Evolutionary conservation across 92 coral and sea anemone species (phyloP).

Genomic region (Palythoa grandis): DNA sequence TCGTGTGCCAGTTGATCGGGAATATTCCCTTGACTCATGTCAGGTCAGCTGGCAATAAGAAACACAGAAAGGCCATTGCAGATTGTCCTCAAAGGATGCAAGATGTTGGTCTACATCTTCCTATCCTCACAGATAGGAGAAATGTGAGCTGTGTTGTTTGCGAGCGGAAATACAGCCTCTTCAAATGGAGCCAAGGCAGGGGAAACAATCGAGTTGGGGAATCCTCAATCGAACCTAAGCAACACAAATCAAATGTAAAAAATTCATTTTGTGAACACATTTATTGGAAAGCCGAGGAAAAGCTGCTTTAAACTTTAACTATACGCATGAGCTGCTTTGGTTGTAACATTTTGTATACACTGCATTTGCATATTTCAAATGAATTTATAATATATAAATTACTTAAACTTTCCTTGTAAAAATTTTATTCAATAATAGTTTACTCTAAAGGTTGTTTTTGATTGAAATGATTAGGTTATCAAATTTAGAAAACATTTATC

Average conservation of each 20-base stretch:
- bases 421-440: too few relatives aligned
- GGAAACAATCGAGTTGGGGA: background rate
- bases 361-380: too few relatives aligned
- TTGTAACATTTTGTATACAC: too few relatives aligned
- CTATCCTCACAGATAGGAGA: constrained; percentile 41
- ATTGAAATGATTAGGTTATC: too few relatives aligned
- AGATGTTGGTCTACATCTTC: constrained; percentile 50
- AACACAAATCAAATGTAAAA: background rate
- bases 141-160: constrained; percentile 52
- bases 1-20: constrained; percentile 17
- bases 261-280: background rate
- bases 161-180: constrained; percentile 14
- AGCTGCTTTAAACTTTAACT: background rate
- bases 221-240: background rate
- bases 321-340: background rate
- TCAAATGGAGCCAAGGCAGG: too few relatives aligned
- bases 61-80: background rate
- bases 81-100: constrained; percentile 33
- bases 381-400: too few relatives aligned
- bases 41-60: background rate
- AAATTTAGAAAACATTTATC: too few relatives aligned
- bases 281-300: background rate
- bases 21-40: constrained; percentile 7
- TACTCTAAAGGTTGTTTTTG: too few relatives aligned
- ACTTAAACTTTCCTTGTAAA: too few relatives aligned